phyloP scores from a whole-genome alignment of 2,888 invertebrate species.

The Pherbina coryleti region DNA sequence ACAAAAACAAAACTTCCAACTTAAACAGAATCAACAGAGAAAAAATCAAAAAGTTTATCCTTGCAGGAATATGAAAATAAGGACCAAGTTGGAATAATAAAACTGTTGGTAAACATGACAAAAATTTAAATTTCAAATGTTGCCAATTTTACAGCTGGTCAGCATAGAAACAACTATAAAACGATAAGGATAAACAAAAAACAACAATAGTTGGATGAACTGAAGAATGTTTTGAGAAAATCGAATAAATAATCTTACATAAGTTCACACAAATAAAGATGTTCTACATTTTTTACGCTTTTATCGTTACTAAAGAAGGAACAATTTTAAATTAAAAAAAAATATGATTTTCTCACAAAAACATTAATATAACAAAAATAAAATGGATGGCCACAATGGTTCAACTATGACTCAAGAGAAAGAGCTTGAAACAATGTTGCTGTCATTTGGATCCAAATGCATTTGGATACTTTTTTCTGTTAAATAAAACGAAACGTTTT shows the following conservation, averaged over 20 bases:
- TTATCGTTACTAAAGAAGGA: too few relatives aligned
- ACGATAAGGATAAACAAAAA: neutral
- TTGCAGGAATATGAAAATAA: neutral
- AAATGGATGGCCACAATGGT: too few relatives aligned
- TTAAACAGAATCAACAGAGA: conserved; percentile 3
- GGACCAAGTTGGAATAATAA: neutral
- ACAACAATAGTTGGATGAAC: neutral
- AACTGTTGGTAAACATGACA: conserved; percentile 12
- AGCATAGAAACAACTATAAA: neutral
- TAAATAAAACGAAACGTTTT: too few relatives aligned
- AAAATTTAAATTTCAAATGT: conserved; percentile 28
- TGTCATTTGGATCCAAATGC: too few relatives aligned
- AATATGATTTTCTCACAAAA: too few relatives aligned
- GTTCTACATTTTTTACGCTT: too few relatives aligned
- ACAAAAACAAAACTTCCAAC: neutral
- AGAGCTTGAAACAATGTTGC: too few relatives aligned
- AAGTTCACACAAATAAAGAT: too few relatives aligned
- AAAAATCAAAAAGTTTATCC: conserved; percentile 20
- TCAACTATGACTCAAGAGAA: too few relatives aligned
- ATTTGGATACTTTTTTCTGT: too few relatives aligned
- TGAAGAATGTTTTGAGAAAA: neutral
- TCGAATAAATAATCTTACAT: neutral
- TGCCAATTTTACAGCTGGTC: neutral
- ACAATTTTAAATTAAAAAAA: too few relatives aligned
- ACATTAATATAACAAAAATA: too few relatives aligned